These are phyloP conservation scores for Leucosticte australis DNA, from an alignment of 2,113 vertebrate genomes.

Conservation along the genomic window DNA sequence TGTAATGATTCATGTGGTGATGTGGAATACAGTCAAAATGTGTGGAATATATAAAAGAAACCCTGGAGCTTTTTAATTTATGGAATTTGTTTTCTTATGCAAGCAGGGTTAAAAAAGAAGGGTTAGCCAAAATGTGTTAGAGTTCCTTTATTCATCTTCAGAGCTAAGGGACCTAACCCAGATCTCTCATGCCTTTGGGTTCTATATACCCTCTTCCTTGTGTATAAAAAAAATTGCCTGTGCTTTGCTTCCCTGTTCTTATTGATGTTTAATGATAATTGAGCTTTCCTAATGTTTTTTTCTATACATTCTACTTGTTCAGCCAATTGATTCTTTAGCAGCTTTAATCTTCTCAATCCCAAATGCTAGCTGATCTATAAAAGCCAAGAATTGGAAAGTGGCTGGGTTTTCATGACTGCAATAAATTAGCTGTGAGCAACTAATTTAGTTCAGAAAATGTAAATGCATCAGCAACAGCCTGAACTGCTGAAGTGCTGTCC, in stretches of 20 bases:
- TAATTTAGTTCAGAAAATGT: background rate
- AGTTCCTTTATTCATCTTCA: background rate
- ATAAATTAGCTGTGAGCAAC: slow-evolving; percentile 2
- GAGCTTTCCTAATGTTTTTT: background rate
- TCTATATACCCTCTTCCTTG: background rate
- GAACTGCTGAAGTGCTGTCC: background rate
- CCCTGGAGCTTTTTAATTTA: background rate
- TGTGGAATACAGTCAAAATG: background rate
- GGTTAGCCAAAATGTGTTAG: background rate
- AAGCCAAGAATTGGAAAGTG: background rate
- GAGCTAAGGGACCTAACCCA: background rate
- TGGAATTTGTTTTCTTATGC: background rate
- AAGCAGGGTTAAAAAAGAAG: background rate
- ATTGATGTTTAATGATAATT: background rate
- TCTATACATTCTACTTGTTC: background rate
- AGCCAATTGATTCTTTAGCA: background rate
- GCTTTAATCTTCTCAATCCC: background rate
- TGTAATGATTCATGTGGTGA: background rate
- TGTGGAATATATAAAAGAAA: background rate
- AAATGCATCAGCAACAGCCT: background rate
- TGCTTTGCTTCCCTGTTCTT: background rate
- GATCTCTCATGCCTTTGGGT: background rate
- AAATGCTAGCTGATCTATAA: background rate
- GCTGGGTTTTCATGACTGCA: background rate
- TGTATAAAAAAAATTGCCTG: background rate